Percentiles rank a stretch among this genome's conserved stretches.
Conservation (phyloP, 2,797 vertebrate genomes). For the Channa striata region DNA sequence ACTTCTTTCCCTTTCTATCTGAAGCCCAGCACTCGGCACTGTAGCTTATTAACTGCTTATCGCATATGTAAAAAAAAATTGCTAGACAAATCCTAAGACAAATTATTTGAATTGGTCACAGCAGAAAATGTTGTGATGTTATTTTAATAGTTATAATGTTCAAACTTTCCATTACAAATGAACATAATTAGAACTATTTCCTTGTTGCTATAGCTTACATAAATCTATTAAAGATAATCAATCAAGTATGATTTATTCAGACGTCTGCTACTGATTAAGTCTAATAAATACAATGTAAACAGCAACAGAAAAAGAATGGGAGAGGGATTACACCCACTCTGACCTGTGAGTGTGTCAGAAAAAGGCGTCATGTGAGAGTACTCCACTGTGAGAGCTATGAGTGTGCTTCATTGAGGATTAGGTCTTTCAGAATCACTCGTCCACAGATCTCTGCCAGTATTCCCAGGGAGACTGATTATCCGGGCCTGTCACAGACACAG, state of each 20-base stretch:
- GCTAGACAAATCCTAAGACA: not conserved
- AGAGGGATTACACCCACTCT: slow-evolving; percentile 47
- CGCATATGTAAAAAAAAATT: not conserved
- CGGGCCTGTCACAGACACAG: slow-evolving; percentile 94
- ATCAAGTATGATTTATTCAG: too few relatives aligned
- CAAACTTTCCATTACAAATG: not conserved
- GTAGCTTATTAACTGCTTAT: slow-evolving; percentile 42
- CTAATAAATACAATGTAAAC: slow-evolving; percentile 23
- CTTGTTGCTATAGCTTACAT: too few relatives aligned
- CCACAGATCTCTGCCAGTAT: slow-evolving; percentile 84
- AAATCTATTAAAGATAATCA: too few relatives aligned
- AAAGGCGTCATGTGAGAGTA: slow-evolving; percentile 63
- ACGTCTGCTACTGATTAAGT: slow-evolving; percentile 3
- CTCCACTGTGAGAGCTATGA: slow-evolving; percentile 66
- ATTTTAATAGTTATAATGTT: too few relatives aligned
- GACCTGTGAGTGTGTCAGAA: slow-evolving; percentile 56
- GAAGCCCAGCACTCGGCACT: slow-evolving; percentile 43
- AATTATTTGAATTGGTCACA: too few relatives aligned
- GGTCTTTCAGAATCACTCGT: slow-evolving; percentile 74
- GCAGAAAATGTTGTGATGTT: too few relatives aligned
- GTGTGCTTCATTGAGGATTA: slow-evolving; percentile 79
- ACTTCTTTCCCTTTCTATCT: slow-evolving; percentile 42
- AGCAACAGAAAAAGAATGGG: slow-evolving; percentile 13
- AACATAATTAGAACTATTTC: not conserved
- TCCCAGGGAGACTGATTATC: slow-evolving; percentile 99